Conservation (phyloP, 1,140 invertebrate species). For the Panagrolaimus sp. region DNA sequence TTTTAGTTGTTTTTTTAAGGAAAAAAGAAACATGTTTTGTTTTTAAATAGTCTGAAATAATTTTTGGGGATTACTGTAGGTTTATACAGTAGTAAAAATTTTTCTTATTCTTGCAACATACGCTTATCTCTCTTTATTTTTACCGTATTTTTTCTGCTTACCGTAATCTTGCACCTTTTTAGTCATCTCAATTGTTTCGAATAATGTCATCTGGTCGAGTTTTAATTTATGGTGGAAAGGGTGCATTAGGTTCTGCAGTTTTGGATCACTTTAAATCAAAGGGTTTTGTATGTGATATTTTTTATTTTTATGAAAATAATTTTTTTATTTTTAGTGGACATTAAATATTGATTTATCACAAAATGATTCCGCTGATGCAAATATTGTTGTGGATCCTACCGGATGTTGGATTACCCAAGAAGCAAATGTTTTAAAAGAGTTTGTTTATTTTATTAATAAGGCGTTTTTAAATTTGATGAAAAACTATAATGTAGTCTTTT, state of each 20-base stretch:
- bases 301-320: neutral
- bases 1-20: no score
- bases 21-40: no score
- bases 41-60: no score
- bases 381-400: constrained; percentile 68
- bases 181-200: no score
- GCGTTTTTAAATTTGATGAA: constrained; percentile 64
- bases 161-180: no score
- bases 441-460: constrained; percentile 33
- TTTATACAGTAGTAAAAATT: no score
- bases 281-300: constrained; percentile 68
- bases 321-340: constrained; percentile 73
- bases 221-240: constrained; percentile 72
- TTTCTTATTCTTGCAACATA: no score
- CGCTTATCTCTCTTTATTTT: no score
- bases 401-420: constrained; percentile 72
- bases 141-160: no score
- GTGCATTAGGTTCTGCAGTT: constrained; percentile 80
- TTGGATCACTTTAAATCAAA: constrained; percentile 81
- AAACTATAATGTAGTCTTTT: constrained; percentile 25
- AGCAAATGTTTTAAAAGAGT: constrained; percentile 63
- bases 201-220: constrained; percentile 45
- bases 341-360: constrained; percentile 80
- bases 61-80: no score
- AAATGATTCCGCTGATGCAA: constrained; percentile 83